Conservation (phyloP, 2,888 invertebrate species). For the Melinaea marsaeus region DNA sequence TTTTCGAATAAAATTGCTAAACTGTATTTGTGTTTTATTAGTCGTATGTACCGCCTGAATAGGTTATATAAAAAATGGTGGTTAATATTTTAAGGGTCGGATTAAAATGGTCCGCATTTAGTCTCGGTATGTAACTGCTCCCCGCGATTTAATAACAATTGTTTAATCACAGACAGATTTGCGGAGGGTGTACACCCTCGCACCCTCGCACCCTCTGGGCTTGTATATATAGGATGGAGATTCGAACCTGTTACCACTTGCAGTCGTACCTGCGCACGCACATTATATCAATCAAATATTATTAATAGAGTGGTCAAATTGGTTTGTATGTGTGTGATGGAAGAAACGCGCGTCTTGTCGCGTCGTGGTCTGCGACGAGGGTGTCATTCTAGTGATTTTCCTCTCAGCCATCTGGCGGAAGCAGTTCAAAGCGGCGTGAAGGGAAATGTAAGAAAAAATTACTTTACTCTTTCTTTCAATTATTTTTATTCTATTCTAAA, state of each 20-base stretch:
- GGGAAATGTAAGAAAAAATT: constrained; percentile 17
- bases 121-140: constrained; percentile 16
- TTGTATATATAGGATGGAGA: constrained; percentile 24
- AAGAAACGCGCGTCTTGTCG: constrained; percentile 38
- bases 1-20: no score
- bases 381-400: constrained; percentile 43
- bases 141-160: constrained; percentile 42
- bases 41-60: no score
- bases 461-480: neutral
- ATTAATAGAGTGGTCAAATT: neutral
- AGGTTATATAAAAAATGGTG: neutral
- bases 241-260: constrained; percentile 20
- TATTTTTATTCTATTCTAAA: no score
- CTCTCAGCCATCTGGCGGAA: constrained; percentile 40
- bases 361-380: constrained; percentile 52
- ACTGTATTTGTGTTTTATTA: no score
- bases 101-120: constrained; percentile 7
- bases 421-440: constrained; percentile 35
- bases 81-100: constrained; percentile 2
- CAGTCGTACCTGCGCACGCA: constrained; percentile 15
- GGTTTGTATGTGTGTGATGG: constrained; percentile 1
- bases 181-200: constrained; percentile 43
- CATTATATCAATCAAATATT: neutral
- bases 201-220: constrained; percentile 23
- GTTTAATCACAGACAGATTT: constrained; percentile 46